A percentile compares a stretch with the other conserved stretches of the same genome.
These are phyloP conservation scores for Trachelus troglodyta DNA, from an alignment of 2,888 invertebrate species.

Conservation along the genomic window DNA sequence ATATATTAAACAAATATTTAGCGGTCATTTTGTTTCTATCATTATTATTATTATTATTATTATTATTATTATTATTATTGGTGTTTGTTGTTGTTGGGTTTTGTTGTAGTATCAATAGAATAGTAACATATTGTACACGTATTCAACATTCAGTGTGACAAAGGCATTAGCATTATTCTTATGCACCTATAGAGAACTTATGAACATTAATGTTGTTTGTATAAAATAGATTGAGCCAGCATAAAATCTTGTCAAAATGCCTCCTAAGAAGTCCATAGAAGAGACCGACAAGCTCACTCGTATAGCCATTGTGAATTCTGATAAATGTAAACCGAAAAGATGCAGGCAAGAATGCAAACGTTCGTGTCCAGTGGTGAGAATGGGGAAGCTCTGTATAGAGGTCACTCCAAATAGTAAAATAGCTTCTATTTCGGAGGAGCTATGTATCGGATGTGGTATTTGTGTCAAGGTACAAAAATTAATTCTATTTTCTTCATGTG, in stretches of 20 bases:
- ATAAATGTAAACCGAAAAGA: constrained; percentile 99
- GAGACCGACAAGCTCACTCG: constrained; percentile 94
- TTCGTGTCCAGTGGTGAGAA: constrained; percentile 97
- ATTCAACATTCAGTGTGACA: not conserved
- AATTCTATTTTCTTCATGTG: constrained; percentile 13
- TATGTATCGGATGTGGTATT: constrained; percentile 99
- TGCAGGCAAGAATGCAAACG: constrained; percentile 99
- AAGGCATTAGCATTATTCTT: constrained; percentile 12
- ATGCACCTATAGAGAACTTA: not conserved
- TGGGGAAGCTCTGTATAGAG: constrained; percentile 99
- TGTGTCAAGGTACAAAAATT: constrained; percentile 88
- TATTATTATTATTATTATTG: not conserved
- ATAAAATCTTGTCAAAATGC: constrained; percentile 68
- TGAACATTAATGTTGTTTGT: not conserved
- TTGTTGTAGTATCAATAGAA: not conserved
- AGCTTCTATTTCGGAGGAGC: constrained; percentile 95
- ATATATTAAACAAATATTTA: too few species aligned
- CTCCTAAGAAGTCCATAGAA: constrained; percentile 79
- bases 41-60: too few species aligned
- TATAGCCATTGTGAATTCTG: constrained; percentile 97
- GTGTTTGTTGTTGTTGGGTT: too few species aligned
- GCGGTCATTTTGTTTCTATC: too few species aligned
- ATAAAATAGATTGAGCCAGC: constrained; percentile 11
- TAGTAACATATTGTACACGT: not conserved
- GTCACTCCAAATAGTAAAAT: constrained; percentile 96